Evolutionary conservation across 2,888 invertebrate genomes (phyloP).

Genomic region (Himalopsyche kuldschensis): DNA sequence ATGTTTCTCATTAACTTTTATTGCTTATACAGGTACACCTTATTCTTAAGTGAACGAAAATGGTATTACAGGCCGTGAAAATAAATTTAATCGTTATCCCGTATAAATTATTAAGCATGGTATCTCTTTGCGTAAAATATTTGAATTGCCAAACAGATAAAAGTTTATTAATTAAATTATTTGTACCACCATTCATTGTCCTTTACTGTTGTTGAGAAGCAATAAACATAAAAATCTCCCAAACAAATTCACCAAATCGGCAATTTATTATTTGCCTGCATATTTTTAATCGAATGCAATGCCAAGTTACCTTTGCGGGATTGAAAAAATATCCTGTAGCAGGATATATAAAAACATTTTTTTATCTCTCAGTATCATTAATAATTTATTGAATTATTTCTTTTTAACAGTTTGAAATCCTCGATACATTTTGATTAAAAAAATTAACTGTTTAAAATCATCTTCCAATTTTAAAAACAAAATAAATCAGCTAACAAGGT

Average conservation of each 20-base stretch:
- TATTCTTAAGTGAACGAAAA: not conserved
- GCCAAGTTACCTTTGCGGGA: too few species aligned
- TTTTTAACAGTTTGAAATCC: too few species aligned
- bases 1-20: not conserved
- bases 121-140: not conserved
- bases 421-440: too few species aligned
- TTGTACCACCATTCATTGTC: not conserved
- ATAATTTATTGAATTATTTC: too few species aligned
- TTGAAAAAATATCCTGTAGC: too few species aligned
- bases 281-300: not conserved
- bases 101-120: not conserved
- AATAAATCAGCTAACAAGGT: constrained; percentile 11
- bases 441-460: too few species aligned
- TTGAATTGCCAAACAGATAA: not conserved
- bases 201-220: not conserved
- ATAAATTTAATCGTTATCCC: not conserved
- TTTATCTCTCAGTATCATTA: too few species aligned
- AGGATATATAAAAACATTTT: too few species aligned
- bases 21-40: not conserved
- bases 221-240: not conserved
- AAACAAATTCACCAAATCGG: not conserved
- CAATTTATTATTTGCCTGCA: not conserved
- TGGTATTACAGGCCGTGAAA: not conserved
- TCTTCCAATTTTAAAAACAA: not conserved
- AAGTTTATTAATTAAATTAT: not conserved